Percentiles rank a stretch among this genome's conserved stretches.
phyloP scores from a whole-genome alignment of 2,888 invertebrate species.

The Sphaerophoria rueppellii region DNA sequence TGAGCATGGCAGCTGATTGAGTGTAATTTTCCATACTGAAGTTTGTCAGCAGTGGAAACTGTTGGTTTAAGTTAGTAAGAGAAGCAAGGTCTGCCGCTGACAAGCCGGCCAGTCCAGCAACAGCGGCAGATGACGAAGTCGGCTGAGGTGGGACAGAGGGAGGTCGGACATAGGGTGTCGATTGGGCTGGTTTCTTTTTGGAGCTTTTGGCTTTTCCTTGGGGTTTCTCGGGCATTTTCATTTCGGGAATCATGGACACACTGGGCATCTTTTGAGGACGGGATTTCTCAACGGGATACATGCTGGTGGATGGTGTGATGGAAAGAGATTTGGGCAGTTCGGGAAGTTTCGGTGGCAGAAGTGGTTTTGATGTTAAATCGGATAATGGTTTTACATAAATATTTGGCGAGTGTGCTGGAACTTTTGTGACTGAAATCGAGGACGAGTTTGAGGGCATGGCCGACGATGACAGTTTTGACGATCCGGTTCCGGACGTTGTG shows the following conservation, averaged over 20 bases:
- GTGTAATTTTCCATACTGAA: constrained; percentile 74
- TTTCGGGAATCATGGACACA: constrained; percentile 63
- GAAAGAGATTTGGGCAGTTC: constrained; percentile 76
- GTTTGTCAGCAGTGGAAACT: constrained; percentile 62
- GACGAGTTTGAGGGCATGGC: constrained; percentile 49
- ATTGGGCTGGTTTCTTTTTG: constrained; percentile 51
- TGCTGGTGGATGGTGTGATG: constrained; percentile 75
- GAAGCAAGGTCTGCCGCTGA: constrained; percentile 57
- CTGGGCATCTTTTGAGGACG: constrained; percentile 52
- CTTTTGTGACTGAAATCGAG: constrained; percentile 74
- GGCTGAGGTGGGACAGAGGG: constrained; percentile 24
- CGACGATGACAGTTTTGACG: constrained; percentile 53
- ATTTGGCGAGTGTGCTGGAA: constrained; percentile 68
- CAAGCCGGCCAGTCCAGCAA: constrained; percentile 26
- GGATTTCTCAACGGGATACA: constrained; percentile 61
- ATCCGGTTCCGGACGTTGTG: constrained; percentile 12
- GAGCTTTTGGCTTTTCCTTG: constrained; percentile 50
- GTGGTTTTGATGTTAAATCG: constrained; percentile 57
- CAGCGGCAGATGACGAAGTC: constrained; percentile 19
- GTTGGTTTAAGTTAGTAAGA: constrained; percentile 57
- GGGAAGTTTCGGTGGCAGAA: constrained; percentile 64
- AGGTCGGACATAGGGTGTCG: constrained; percentile 55
- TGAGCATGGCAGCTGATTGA: constrained; percentile 73
- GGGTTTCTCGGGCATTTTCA: constrained; percentile 54
- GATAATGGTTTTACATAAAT: constrained; percentile 72